A percentile compares a stretch with the other conserved stretches of the same genome.
Conservation (phyloP, 2,797 vertebrate genomes). For the Pygocentrus nattereri region DNA sequence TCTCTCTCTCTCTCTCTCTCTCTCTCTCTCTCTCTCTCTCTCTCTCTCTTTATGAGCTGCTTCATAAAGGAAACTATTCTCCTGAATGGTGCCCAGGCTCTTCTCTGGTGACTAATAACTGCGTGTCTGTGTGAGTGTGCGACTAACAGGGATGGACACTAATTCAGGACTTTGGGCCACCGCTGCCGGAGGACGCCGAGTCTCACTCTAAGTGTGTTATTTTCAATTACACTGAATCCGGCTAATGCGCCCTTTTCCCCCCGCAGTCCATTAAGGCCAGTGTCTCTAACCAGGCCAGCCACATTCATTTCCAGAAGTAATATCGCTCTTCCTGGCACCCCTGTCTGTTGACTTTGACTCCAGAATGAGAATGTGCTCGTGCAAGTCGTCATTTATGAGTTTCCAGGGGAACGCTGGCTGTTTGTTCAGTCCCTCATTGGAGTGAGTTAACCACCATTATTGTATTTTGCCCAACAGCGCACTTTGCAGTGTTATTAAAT, state of each 20-base stretch:
- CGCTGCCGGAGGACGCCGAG: constrained; percentile 68
- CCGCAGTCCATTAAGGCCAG: constrained; percentile 70
- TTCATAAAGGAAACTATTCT: constrained; percentile 47
- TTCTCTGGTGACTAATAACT: constrained; percentile 46
- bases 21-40: constrained; percentile 37
- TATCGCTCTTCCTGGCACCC: constrained; percentile 74
- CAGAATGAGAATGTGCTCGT: constrained; percentile 64
- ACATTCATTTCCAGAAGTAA: constrained; percentile 61
- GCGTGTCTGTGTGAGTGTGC: constrained; percentile 40
- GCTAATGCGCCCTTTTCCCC: constrained; percentile 74
- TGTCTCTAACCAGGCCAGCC: constrained; percentile 57
- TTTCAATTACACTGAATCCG: constrained; percentile 57
- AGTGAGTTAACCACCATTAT: constrained; percentile 45
- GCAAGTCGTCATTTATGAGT: constrained; percentile 70
- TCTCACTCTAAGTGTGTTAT: constrained; percentile 57
- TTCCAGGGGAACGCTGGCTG: constrained; percentile 74
- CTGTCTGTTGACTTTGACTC: constrained; percentile 73
- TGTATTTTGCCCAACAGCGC: constrained; percentile 33
- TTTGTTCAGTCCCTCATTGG: constrained; percentile 63
- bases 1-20: constrained; percentile 63
- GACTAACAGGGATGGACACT: constrained; percentile 72
- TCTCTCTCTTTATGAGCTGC: constrained; percentile 70
- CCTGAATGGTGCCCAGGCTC: constrained; percentile 11
- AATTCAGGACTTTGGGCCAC: constrained; percentile 72
- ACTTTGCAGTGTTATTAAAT: constrained; percentile 68